Conservation (phyloP, 2,113 vertebrate species). For the Empidonax alnorum region DNA sequence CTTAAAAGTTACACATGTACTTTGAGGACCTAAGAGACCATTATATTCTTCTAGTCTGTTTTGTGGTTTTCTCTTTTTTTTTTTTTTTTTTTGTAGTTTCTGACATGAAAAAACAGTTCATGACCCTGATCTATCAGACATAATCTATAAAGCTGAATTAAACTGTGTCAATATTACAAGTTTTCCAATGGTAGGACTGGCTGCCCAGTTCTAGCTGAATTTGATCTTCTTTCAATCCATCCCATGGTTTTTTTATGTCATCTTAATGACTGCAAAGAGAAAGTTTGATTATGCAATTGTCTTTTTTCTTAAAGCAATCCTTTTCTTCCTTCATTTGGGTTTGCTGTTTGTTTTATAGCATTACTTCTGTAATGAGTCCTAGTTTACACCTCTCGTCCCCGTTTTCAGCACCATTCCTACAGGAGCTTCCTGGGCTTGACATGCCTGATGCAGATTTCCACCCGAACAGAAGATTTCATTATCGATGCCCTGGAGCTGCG, state of each 20-base stretch:
- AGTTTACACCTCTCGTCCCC: background rate
- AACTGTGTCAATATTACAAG: background rate
- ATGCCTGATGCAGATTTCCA: constrained; percentile 95
- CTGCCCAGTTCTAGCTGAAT: background rate
- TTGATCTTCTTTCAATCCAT: background rate
- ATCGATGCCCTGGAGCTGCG: constrained; percentile 91
- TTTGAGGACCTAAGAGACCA: background rate
- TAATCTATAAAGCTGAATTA: background rate
- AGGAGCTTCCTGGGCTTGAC: constrained; percentile 94
- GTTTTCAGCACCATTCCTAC: constrained; percentile 92
- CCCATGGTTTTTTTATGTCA: background rate
- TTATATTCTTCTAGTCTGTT: background rate
- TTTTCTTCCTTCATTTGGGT: background rate
- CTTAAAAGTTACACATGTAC: background rate
- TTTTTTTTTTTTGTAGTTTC: background rate
- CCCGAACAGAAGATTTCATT: constrained; percentile 92
- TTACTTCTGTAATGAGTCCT: background rate
- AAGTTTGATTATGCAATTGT: background rate
- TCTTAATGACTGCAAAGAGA: background rate
- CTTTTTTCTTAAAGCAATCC: background rate
- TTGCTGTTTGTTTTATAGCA: background rate
- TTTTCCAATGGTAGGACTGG: background rate
- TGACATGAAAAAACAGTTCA: background rate
- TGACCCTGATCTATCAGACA: background rate
- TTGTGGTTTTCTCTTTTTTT: background rate